phyloP scores from a whole-genome alignment of 2,113 vertebrate genomes.

The Crotalus horridus region DNA sequence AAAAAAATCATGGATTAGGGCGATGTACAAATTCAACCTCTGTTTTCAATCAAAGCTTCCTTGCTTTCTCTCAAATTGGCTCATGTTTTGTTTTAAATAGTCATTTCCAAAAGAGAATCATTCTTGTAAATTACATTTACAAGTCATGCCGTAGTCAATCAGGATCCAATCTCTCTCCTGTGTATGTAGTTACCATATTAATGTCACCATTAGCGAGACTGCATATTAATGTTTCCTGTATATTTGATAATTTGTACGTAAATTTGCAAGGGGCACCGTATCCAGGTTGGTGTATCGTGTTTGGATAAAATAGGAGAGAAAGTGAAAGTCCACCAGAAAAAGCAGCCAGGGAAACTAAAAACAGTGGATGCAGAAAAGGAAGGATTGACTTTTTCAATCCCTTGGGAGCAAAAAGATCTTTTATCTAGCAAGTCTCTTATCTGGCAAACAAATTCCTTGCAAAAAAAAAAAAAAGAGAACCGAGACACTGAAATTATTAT shows the following conservation, averaged over 20 bases:
- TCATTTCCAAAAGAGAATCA: neutral
- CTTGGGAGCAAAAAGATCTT: neutral
- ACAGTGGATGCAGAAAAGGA: neutral
- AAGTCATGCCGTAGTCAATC: neutral
- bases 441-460: neutral
- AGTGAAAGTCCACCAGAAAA: neutral
- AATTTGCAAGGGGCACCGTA: neutral
- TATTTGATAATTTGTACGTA: neutral
- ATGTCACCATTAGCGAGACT: neutral
- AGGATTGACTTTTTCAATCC: neutral
- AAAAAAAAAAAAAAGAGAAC: neutral
- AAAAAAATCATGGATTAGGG: neutral
- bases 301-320: too few relatives aligned
- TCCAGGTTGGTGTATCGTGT: neutral
- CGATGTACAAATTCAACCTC: neutral
- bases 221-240: neutral
- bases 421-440: neutral
- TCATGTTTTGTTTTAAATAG: neutral
- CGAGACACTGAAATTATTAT: too few relatives aligned
- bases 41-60: neutral
- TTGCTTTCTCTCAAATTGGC: neutral
- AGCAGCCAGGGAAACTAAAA: neutral
- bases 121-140: slow-evolving; percentile 5
- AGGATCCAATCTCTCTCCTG: neutral
- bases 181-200: neutral